Evolutionary conservation across 2,797 vertebrate species (phyloP).

Genomic region (Phylloscopus collybita): DNA sequence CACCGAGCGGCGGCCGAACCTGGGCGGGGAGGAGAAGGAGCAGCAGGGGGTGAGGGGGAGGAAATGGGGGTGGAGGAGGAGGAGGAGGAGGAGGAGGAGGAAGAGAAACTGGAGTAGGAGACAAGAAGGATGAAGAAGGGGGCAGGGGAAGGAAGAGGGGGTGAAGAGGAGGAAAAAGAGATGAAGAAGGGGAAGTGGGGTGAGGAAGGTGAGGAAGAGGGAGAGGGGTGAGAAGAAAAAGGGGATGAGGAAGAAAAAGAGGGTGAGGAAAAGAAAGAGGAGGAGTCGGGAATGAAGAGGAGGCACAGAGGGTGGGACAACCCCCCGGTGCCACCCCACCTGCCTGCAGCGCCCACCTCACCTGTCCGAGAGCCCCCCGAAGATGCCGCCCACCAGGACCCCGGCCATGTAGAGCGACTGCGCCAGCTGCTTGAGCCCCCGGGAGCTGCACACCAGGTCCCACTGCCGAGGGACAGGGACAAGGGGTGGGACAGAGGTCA

Average conservation of each 20-base stretch:
- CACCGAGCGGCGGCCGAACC: slow-evolving; percentile 29
- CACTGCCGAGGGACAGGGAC: slow-evolving; percentile 31
- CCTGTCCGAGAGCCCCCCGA: slow-evolving; percentile 74
- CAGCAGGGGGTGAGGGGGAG: not conserved
- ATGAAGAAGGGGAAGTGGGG: not conserved
- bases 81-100: not conserved
- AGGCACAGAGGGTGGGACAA: not conserved
- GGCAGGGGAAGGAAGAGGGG: not conserved
- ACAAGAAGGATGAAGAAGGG: not conserved
- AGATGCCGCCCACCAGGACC: slow-evolving; percentile 68
- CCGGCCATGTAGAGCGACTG: slow-evolving; percentile 77
- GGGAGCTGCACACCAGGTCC: slow-evolving; percentile 74
- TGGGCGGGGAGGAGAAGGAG: not conserved
- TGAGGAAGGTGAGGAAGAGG: not conserved
- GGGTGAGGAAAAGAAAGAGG: not conserved
- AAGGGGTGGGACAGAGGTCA: accelerated
- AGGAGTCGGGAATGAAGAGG: not conserved
- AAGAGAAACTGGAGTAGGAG: not conserved
- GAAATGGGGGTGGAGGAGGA: too few relatives aligned
- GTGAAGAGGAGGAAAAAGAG: not conserved
- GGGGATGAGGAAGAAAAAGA: not conserved
- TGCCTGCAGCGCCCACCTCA: not conserved
- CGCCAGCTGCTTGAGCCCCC: slow-evolving; percentile 65
- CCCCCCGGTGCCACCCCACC: not conserved
- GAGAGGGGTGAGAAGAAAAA: too few relatives aligned